phyloP scores from a whole-genome alignment of 1,140 invertebrate species.

The Zaprionus capensis region DNA sequence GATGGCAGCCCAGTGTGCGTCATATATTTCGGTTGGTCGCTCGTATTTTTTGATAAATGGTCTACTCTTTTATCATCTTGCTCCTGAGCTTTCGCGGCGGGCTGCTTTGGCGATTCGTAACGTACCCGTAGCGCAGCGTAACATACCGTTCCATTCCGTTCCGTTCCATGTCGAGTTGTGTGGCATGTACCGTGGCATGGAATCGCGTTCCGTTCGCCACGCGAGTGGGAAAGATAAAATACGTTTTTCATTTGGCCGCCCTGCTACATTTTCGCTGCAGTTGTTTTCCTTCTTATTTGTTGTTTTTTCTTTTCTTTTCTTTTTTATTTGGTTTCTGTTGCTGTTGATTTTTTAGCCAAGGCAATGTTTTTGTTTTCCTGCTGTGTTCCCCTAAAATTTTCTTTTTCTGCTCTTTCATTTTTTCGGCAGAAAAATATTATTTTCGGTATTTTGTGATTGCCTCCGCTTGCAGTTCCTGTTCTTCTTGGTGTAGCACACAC shows the following conservation, averaged over 20 bases:
- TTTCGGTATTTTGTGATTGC: constrained; percentile 79
- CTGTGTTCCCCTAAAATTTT: constrained; percentile 27
- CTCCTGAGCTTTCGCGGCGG: constrained; percentile 69
- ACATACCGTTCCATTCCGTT: constrained; percentile 41
- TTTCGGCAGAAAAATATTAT: constrained; percentile 69
- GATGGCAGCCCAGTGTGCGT: constrained; percentile 53
- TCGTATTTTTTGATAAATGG: constrained; percentile 78
- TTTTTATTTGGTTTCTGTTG: constrained; percentile 55
- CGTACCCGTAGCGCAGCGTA: neutral
- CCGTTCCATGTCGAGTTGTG: neutral
- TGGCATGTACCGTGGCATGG: constrained; percentile 6
- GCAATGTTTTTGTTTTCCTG: constrained; percentile 42
- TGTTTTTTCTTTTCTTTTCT: constrained; percentile 34
- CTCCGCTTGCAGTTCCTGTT: constrained; percentile 60
- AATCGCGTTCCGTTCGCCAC: constrained; percentile 29
- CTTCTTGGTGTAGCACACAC: constrained; percentile 55
- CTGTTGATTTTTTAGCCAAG: constrained; percentile 70
- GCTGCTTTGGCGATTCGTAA: constrained; percentile 44
- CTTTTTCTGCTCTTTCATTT: constrained; percentile 40
- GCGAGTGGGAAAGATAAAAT: constrained; percentile 77
- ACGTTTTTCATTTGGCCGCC: constrained; percentile 75
- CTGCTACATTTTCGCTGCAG: constrained; percentile 67
- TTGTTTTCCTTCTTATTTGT: constrained; percentile 46
- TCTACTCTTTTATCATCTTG: constrained; percentile 80
- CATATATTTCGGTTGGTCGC: constrained; percentile 62